Base-by-base conservation (phyloP, 2,797 vertebrate genomes). In the Pseudopleuronectes americanus region DNA sequence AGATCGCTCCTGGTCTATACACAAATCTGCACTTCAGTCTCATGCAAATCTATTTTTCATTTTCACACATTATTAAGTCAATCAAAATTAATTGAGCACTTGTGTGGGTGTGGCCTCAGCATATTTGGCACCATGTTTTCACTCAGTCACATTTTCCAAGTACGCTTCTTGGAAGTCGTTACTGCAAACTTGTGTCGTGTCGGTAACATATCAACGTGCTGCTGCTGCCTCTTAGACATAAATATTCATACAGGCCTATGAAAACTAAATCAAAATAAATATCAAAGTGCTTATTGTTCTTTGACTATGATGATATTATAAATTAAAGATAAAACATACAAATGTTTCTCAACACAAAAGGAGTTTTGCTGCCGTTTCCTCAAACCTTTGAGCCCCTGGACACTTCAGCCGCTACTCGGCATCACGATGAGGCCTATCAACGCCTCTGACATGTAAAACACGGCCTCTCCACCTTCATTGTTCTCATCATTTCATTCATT, bases 391-490 rank as follows among this genome's bases (percentile, higher is more conserved):
- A 79, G 88, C 73, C 64, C 79, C 65, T 1, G 57, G 64, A 78
- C 79, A 80, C 84, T 83, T 79, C 59, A 87, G 1, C 33, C 43
- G 26, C 22, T 19, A 59, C 87, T 86, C 54, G 68, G 85, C 82
- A 84, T 81, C 74, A 17, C 8, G 64, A 86, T 82, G 86, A 90
- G 85, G 66, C 80, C 83, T 84, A 90, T 91, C 90, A 88, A 91
- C 90, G 84, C 88, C 89, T 87, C 84, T 64, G 88, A 84, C 73
- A 92, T 87, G 87, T 76, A 89, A 87, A 90, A 77, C 84, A 78
- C 4, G 0, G 47, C 74, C 83, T 79, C 89, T 89, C 55, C 57
- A 79, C 41, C 5, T 68, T 81, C 71, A 78, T 84, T 76, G 81
- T 87, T 84, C 16, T 65, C 79, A 77, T 84, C 71, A 76, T 74